Evolutionary conservation across 2,113 vertebrate genomes (phyloP).

Genomic region (Coracopsis vasa): DNA sequence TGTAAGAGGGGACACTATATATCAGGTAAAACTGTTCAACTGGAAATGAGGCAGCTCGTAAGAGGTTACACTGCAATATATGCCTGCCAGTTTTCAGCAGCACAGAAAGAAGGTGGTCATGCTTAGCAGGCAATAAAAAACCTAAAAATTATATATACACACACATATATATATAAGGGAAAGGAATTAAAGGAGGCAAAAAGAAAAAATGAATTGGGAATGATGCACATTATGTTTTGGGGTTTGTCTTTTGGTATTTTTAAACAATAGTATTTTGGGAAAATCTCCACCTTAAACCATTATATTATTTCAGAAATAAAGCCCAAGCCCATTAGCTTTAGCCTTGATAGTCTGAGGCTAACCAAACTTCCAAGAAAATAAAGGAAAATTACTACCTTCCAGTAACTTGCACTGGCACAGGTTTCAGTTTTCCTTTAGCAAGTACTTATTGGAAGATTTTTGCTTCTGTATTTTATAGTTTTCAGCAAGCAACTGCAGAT

Average conservation of each 20-base stretch:
- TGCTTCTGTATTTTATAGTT: neutral
- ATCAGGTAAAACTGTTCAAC: neutral
- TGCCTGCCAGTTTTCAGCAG: neutral
- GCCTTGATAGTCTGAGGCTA: neutral
- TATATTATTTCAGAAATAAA: neutral
- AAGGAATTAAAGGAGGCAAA: neutral
- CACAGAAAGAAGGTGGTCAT: neutral
- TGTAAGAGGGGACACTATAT: fast-evolving
- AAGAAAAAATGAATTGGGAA: neutral
- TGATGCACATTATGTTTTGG: fast-evolving
- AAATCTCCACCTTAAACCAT: constrained; percentile 1
- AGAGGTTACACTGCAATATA: no score
- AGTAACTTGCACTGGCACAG: neutral
- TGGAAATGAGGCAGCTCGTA: neutral
- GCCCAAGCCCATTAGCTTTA: neutral
- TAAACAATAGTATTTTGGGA: neutral
- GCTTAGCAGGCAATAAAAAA: neutral
- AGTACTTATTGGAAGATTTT: neutral
- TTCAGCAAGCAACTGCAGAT: neutral
- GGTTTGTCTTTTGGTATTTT: neutral
- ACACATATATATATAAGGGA: fast-evolving
- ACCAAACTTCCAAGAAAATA: constrained; percentile 14
- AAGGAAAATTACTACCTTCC: constrained; percentile 30
- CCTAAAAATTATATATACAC: neutral
- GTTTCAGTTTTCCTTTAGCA: neutral